Base-by-base conservation (phyloP, 2,797 vertebrate species). In the Gadopsis bispinosus region DNA sequence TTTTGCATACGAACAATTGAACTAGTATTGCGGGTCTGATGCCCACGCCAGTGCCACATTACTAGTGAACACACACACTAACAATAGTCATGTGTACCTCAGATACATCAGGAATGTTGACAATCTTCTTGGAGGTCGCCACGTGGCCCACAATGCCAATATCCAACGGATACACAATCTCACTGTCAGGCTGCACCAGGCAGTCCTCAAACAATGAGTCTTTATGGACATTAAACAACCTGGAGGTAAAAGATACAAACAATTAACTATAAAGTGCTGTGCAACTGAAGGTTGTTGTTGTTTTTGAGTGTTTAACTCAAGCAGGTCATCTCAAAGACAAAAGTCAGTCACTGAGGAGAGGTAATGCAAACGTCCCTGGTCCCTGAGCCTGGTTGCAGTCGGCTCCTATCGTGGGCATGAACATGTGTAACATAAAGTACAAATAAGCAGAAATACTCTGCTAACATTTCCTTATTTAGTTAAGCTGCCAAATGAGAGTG, bases 111-210 rank as follows among this genome's bases (percentile, higher is more conserved):
- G 90, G 73, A 26, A 98, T 75, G 29, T 97, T 98, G 78, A 92
- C 63, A 65, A 96, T 93, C 93, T 96, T 97, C 91, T 97, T 98
- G 70, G 90, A 91, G 43, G 96, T 94, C 35, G 96, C 96, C 20
- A 97, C 95, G 0, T 96, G 91, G 11, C 97, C 97, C 88, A 98
- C 93, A 19, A 98, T 94, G 68, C 97, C 97, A 78, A 96, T 93
- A 60, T 98, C 97, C 93, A 97, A 67, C 3, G 97, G 97, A 79
- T 97, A 98, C 26, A 98, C 96, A 0, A 98, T 97, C 93, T 98
- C 97, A 2, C 95, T 95, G 79, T 97, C 97, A 0, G 97, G 96
- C 1, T 22, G 63, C 83, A 98, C 96, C 89, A 98, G 92, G 71
- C 97, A 97, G 1, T 97, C 96, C 0, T 98, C 97, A 0, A 95